Evolutionary conservation across 1,140 invertebrate genomes (phyloP), one percentile per base, ranked within the genome.

Genomic region (Idris sp.): DNA sequence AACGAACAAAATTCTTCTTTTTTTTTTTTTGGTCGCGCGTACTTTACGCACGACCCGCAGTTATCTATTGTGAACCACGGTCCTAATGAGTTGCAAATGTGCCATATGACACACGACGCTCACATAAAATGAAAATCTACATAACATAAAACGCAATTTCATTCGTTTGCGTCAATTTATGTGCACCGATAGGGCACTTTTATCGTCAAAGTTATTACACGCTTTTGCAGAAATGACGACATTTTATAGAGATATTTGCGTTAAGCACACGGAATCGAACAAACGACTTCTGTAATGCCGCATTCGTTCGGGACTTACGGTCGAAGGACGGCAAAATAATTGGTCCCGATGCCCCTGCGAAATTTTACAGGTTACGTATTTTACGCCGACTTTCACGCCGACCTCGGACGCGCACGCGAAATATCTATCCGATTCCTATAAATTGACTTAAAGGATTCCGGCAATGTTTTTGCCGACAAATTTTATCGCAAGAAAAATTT

Each of bases 301-400:
- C 56, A 30, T 16, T 16, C 14, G 36, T n/a, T 26, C 46, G 53
- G 26, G 30, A 69, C 48, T 69, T 69, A 69, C 53, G 53, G 46
- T 51, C 54, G 28, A 33, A 28, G 30, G 44, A 43, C 36, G 44
- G 46, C 41, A 35, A 58, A 68, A 68, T 68, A 68, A 68, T 68
- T 68, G 64, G 43, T 49, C 5, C 33, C 41, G 41, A 56, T 56
- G 51, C 43, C 38, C 22, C 35, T 10, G 40, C 18, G n/a, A 46
- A 65, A 36, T 36, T 46, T 51, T 25, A 19, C 11, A 15, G 38
- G 4, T n/a, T n/a, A n/a, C n/a, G n/a, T n/a, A n/a, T 36, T 54
- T 54, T 67, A 67, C 51, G 10, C 14, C 33, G 15, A 35, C 62
- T 67, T 67, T 67, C 62, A 67, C 62, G 26, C 31, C 58, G 51